Base-by-base conservation (phyloP, 2,888 invertebrate genomes). In the Eupithecia tripunctaria region DNA sequence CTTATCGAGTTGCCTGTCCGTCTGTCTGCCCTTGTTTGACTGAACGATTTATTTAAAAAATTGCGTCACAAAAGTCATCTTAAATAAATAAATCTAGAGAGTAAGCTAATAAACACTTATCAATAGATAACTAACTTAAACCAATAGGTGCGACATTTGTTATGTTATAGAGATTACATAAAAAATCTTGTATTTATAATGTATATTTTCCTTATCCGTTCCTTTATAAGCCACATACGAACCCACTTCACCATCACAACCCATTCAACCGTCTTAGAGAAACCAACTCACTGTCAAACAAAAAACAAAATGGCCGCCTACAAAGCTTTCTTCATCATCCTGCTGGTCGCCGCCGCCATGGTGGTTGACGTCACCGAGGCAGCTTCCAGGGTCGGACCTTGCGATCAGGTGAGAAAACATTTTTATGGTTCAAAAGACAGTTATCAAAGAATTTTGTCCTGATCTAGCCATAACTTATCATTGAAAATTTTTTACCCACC, bases 221-320 rank as follows among this genome's bases (percentile, higher is more conserved):
- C 68, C 59, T 68, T 27, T 68, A 68, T 14, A 68, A 60, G 27
- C 41, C 25, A 41, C 41, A 41, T 41, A 25, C 36, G n/a, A 68
- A 41, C 38, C 36, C 12, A 14, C 2, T 2, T 2, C 3, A 38
- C 10, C 41, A 51, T 60, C 68, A 64, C 25, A 60, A 60, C 60
- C 14, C 38, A 21, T 64, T 18, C 64, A 64, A 64, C 38, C 3
- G n/a, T 21, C 64, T 25, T 38, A 38, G 10, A 38, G 38, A 38
- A 38, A 10, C 12, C 10, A 38, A 10, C 38, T 14, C n/a, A n/a
- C n/a, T n/a, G n/a, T n/a, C n/a, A n/a, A 38, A 38, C 38, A 10
- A 10, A 60, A 60, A 60, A 60, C 60, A 68, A 68, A 63, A 69
- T 69, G 69, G 69, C 69, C 47, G 62, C 63, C 63, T 43, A 47